Evolutionary conservation across 2,113 vertebrate genomes (phyloP).

Genomic region (Cottus gobio): DNA sequence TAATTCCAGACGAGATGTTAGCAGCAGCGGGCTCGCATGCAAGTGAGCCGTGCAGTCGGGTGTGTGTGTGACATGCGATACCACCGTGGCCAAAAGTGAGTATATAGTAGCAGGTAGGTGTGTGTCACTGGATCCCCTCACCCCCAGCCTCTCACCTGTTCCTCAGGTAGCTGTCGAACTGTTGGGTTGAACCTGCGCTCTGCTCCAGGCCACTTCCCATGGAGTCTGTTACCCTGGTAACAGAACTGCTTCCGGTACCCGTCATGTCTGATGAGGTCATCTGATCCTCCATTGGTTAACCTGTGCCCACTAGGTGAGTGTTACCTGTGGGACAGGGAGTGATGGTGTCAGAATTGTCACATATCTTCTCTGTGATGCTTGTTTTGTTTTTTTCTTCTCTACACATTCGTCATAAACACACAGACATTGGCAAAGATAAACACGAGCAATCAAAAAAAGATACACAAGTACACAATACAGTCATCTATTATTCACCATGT

Average conservation of each 20-base stretch:
- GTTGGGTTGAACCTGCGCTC: constrained; percentile 51
- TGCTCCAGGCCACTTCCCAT: constrained; percentile 58
- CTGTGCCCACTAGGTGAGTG: constrained; percentile 2
- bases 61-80: constrained; percentile 63
- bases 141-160: constrained; percentile 80
- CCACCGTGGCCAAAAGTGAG: constrained; percentile 59
- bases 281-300: constrained; percentile 39
- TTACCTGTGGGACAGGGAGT: constrained; percentile 27
- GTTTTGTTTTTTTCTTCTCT: neutral
- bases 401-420: neutral
- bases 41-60: constrained; percentile 38
- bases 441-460: constrained; percentile 15
- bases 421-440: neutral
- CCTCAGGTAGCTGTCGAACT: constrained; percentile 69
- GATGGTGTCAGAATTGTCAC: neutral
- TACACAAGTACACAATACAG: constrained; percentile 31
- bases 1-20: constrained; percentile 16
- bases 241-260: constrained; percentile 35
- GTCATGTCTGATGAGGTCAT: constrained; percentile 28
- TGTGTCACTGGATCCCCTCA: constrained; percentile 64
- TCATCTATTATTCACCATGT: constrained; percentile 76
- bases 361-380: neutral
- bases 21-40: constrained; percentile 23
- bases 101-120: constrained; percentile 56
- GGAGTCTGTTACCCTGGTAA: constrained; percentile 43